A percentile compares a stretch with the other conserved stretches of the same genome.
These are phyloP conservation scores for Diplolepis rosae DNA, from an alignment of 2,888 invertebrate species.

Conservation along the genomic window DNA sequence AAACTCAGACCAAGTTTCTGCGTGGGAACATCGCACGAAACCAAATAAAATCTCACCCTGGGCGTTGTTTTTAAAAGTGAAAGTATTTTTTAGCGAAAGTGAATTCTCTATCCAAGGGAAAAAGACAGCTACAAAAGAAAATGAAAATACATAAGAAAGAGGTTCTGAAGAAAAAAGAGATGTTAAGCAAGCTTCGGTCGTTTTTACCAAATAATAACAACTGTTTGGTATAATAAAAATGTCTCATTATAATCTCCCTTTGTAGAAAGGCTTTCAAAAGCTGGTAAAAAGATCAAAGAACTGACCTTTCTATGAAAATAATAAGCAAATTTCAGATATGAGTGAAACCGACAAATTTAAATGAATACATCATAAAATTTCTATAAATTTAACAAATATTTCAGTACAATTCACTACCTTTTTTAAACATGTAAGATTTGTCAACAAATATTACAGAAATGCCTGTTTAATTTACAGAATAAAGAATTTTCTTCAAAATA, in stretches of 20 bases:
- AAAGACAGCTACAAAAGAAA: constrained; percentile 6
- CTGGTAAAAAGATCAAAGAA: background rate
- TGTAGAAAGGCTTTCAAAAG: background rate
- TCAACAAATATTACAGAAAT: too few relatives aligned
- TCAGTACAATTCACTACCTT: too few relatives aligned
- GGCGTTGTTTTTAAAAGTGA: constrained; percentile 17
- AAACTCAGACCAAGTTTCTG: constrained; percentile 17
- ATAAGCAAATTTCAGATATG: background rate
- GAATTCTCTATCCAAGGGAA: constrained; percentile 35
- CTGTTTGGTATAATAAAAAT: constrained; percentile 22
- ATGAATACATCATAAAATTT: too few relatives aligned
- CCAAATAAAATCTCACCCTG: constrained; percentile 19
- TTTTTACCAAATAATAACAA: constrained; percentile 15
- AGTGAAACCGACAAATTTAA: background rate
- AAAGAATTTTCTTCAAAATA: too few relatives aligned
- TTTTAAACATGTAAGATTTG: too few relatives aligned
- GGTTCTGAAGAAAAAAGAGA: background rate
- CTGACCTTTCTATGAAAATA: background rate
- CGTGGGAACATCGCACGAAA: constrained; percentile 20
- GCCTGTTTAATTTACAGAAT: too few relatives aligned
- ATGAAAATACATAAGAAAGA: constrained; percentile 9
- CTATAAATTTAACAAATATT: too few relatives aligned
- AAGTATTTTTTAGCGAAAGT: constrained; percentile 34
- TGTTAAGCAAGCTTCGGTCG: background rate
- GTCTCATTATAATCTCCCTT: constrained; percentile 8